Conservation (phyloP, 2,797 vertebrate genomes). For the Artibeus jamaicensis region DNA sequence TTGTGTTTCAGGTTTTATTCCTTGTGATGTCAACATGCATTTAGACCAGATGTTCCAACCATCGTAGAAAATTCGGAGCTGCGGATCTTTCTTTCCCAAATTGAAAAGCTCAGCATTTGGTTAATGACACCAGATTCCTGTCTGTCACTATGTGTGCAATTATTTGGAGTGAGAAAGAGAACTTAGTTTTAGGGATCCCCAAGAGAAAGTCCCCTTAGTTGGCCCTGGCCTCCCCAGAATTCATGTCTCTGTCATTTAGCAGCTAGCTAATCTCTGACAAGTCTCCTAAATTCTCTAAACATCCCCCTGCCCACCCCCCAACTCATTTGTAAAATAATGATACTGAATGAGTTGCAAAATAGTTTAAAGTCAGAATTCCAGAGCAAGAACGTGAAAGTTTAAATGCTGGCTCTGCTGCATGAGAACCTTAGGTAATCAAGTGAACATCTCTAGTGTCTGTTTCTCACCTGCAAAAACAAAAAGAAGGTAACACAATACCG, state of each 20-base stretch:
- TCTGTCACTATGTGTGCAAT: background rate
- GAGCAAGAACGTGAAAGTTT: background rate
- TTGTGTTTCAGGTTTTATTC: constrained; percentile 69
- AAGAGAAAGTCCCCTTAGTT: background rate
- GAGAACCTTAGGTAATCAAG: background rate
- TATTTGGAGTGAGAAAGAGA: background rate
- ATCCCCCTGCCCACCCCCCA: no score
- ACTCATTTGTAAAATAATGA: background rate
- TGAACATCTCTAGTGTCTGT: background rate
- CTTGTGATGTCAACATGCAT: constrained; percentile 55
- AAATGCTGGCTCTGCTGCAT: background rate
- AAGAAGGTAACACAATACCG: background rate
- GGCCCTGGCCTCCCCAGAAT: background rate
- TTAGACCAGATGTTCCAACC: constrained; percentile 62
- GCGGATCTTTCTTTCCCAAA: background rate
- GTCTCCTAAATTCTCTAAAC: background rate
- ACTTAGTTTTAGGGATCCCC: background rate
- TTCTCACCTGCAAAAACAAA: background rate
- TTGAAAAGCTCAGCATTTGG: background rate
- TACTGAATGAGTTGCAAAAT: background rate
- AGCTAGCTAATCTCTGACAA: background rate
- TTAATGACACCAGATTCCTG: background rate
- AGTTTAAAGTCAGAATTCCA: background rate
- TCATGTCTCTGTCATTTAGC: background rate
- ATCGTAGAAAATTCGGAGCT: constrained; percentile 20